Percentiles rank a stretch among this genome's conserved stretches.
These are phyloP conservation scores for Philopedon plagiatum DNA, from an alignment of 2,888 invertebrate species.

Conservation along the genomic window DNA sequence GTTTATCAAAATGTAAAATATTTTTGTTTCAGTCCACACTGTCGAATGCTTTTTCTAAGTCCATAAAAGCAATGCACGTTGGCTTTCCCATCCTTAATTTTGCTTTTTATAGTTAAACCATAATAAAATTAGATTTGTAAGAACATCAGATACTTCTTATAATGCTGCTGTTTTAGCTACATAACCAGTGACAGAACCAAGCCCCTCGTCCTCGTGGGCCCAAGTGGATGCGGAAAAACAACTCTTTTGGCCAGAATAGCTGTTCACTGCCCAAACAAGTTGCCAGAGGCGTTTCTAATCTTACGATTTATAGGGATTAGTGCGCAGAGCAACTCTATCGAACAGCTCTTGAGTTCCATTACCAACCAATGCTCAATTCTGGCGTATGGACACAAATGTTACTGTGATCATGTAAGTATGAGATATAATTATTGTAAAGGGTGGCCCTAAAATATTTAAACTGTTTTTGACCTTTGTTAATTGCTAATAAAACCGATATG, in stretches of 20 bases:
- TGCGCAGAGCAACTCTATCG: slow-evolving; percentile 77
- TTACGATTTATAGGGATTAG: slow-evolving; percentile 78
- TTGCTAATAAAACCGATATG: neutral
- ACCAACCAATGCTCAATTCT: slow-evolving; percentile 83
- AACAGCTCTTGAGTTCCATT: slow-evolving; percentile 81
- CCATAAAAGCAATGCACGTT: too few relatives aligned
- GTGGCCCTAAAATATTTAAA: neutral
- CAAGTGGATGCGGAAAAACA: slow-evolving; percentile 88
- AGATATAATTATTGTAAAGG: neutral
- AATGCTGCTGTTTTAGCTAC: slow-evolving; percentile 72
- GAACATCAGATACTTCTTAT: too few relatives aligned
- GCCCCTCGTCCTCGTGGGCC: slow-evolving; percentile 83
- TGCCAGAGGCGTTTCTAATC: slow-evolving; percentile 73
- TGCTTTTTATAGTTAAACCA: too few relatives aligned
- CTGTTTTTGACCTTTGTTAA: neutral
- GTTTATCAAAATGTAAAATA: too few relatives aligned
- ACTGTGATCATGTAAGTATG: slow-evolving; percentile 74
- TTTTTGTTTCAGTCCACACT: too few relatives aligned
- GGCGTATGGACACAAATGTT: slow-evolving; percentile 76
- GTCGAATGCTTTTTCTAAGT: too few relatives aligned
- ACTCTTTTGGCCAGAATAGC: slow-evolving; percentile 83
- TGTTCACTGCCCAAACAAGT: slow-evolving; percentile 76
- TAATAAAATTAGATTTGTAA: too few relatives aligned
- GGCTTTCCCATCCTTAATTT: too few relatives aligned
- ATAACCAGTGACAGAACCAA: slow-evolving; percentile 74